A percentile compares a stretch with the other conserved stretches of the same genome.
Conservation (phyloP, 2,113 vertebrate species). For the Clarias magur region DNA sequence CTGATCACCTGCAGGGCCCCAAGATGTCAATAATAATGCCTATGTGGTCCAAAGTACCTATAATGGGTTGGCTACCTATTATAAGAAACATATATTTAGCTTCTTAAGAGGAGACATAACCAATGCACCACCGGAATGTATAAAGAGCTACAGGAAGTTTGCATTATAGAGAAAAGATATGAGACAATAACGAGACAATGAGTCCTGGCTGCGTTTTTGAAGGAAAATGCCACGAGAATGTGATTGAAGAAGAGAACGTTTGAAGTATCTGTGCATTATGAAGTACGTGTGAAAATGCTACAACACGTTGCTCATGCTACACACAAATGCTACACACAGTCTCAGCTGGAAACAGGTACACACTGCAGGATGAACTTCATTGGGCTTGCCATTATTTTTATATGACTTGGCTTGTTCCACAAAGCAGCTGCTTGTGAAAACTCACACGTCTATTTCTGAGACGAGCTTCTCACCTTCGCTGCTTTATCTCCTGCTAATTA, state of each 20-base stretch:
- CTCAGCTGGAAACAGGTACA: constrained; percentile 34
- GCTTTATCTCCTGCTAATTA: constrained; percentile 73
- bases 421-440: constrained; percentile 60
- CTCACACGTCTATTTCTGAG: constrained; percentile 73
- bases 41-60: background rate
- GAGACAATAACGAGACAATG: background rate
- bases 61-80: background rate
- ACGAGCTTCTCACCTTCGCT: constrained; percentile 70
- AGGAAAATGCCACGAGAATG: background rate
- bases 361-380: constrained; percentile 35
- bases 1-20: background rate
- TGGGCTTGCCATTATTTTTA: constrained; percentile 46
- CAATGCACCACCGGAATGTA: background rate
- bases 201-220: background rate
- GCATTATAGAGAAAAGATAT: background rate
- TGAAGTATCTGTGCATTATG: background rate
- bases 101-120: background rate
- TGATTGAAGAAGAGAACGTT: background rate
- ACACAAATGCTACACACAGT: background rate
- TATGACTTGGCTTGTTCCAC: constrained; percentile 35
- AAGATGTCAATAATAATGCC: constrained; percentile 1
- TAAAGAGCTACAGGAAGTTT: background rate
- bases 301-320: constrained; percentile 7
- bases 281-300: constrained; percentile 14
- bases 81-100: background rate